Conservation (phyloP, 2,797 vertebrate species). For the Melanotaenia boesemani region DNA sequence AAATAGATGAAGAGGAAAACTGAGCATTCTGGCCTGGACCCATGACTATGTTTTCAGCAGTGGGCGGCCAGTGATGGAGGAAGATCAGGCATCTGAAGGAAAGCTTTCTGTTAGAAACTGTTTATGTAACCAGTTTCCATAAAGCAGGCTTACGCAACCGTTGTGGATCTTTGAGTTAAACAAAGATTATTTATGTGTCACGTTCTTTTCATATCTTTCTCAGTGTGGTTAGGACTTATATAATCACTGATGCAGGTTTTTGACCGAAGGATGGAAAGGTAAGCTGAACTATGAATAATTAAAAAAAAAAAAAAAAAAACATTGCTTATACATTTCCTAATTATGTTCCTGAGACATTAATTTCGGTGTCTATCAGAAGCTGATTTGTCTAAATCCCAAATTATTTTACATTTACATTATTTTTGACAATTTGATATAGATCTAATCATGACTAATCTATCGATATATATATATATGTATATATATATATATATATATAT, state of each 20-base stretch:
- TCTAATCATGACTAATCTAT: no score
- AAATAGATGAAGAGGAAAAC: background rate
- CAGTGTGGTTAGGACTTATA: background rate
- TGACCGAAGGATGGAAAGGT: background rate
- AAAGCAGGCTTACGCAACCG: conserved; percentile 31
- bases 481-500: no score
- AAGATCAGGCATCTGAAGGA: conserved; percentile 34
- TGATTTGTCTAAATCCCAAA: no score
- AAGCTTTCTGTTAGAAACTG: background rate
- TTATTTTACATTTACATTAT: no score
- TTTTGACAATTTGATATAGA: no score
- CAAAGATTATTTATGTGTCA: conserved; percentile 7
- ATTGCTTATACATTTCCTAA: no score
- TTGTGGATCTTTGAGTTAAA: conserved; percentile 1
- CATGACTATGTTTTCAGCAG: conserved; percentile 18
- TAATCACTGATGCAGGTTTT: background rate
- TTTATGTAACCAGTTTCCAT: conserved; percentile 42
- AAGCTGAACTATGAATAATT: no score
- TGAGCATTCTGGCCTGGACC: conserved; percentile 20
- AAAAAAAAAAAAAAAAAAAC: no score
- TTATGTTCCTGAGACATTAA: no score
- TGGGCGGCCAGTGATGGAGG: conserved; percentile 40
- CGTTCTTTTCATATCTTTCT: conserved; percentile 12
- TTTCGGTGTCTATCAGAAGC: no score
- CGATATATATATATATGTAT: no score